Base-by-base conservation (phyloP, 2,113 vertebrate species). In the Motacilla tschutschensis region DNA sequence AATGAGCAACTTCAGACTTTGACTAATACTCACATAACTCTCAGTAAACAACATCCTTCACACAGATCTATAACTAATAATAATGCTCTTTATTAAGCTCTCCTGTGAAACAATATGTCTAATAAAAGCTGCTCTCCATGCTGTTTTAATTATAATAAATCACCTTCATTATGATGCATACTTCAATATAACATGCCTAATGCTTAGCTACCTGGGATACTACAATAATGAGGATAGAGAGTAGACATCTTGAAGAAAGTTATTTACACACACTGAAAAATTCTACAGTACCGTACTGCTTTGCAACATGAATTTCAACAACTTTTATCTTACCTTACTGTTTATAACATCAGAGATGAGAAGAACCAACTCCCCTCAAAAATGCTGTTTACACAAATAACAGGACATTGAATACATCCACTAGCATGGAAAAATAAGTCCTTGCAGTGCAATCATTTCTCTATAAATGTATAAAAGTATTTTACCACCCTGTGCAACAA, bases 101-200 rank as follows among this genome's bases (percentile, higher is more conserved):
- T 94, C 95, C 93, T 90, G 91, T 93, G 87, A 96, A 96, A 96
- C 93, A 97, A 90, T 95, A 94, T 91, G 93, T 96, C 96, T 96
- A 94, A 93, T 95, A 94, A 95, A 94, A 96, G 90, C 94, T 96
- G 82, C 89, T 93, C 92, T 96, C 94, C 71, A 65, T 91, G 79
- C 91, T 51, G 75, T 96, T 97, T 97, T 97, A 97, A 97, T 97
- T 97, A 97, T 95, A 97, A 97, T 97, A 97, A 97, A 97, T 97
- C 96, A 96, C 91, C 96, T 97, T 96, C 96, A 95, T 97, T 96
- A 96, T 95, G 95, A 96, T 95, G 94, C 95, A 95, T 95, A 95
- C 93, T 95, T 97, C 96, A 95, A 94, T 93, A 94, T 88, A 95
- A 89, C 91, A 88, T 53, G 65, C 73, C 59, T 80, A 86, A 93